Evolutionary conservation across 1,140 invertebrate genomes (phyloP).

Genomic region (Diachasmimorpha longicaudata): DNA sequence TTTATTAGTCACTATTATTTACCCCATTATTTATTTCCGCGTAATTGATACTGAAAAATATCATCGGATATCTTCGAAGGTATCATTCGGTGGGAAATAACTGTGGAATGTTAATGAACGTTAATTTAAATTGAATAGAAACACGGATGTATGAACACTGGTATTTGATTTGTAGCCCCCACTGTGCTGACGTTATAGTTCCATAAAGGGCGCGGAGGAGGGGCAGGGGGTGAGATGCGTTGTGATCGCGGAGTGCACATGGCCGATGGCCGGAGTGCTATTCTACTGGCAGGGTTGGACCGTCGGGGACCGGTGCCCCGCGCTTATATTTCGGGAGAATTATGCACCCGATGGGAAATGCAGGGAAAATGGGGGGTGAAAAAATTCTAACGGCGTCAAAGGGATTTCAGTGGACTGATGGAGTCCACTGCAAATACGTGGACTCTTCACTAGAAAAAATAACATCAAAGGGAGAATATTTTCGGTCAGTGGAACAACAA

Average conservation of each 20-base stretch:
- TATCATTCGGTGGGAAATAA: no score
- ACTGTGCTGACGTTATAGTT: background rate
- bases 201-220: background rate
- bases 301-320: background rate
- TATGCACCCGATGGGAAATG: background rate
- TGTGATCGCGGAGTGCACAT: background rate
- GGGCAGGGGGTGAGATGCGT: background rate
- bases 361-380: background rate
- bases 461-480: no score
- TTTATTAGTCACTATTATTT: no score
- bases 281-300: background rate
- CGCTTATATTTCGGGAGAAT: background rate
- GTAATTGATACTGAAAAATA: no score
- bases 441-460: no score
- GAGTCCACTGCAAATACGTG: no score
- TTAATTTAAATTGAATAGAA: slow-evolving; percentile 6
- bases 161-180: background rate
- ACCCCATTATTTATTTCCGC: no score
- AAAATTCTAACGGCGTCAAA: no score
- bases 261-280: background rate
- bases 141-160: background rate
- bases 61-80: no score
- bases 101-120: background rate
- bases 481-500: no score
- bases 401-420: no score